A percentile compares a stretch with the other conserved stretches of the same genome.
phyloP scores from a whole-genome alignment of 2,113 vertebrate species.

The Notarius quadriscutis region DNA sequence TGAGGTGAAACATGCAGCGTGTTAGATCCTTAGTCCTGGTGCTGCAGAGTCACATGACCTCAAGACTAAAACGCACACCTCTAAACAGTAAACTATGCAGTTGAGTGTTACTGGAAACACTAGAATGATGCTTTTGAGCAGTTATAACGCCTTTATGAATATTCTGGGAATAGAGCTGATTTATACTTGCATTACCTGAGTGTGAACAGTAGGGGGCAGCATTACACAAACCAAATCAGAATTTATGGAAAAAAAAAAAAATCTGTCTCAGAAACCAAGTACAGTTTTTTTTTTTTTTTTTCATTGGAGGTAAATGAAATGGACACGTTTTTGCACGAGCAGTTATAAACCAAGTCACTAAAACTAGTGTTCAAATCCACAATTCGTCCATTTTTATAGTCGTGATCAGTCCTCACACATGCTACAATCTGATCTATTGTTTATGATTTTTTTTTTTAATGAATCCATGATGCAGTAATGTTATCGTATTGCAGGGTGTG shows the following conservation, averaged over 20 bases:
- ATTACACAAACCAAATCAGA: background rate
- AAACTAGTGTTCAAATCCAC: no score
- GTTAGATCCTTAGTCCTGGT: no score
- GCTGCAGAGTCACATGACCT: background rate
- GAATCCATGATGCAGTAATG: no score
- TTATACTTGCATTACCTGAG: background rate
- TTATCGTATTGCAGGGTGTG: no score
- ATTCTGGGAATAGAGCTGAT: background rate
- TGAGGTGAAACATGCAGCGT: slow-evolving; percentile 49
- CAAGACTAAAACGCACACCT: background rate
- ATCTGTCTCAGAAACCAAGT: background rate
- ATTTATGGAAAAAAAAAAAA: background rate
- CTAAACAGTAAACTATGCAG: background rate
- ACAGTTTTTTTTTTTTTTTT: no score
- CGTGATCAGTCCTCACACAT: no score
- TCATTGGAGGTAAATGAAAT: background rate
- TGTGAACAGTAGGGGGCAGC: background rate
- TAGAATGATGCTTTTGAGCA: background rate
- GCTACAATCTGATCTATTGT: no score
- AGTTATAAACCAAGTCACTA: no score
- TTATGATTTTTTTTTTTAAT: no score
- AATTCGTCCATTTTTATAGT: no score
- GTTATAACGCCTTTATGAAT: background rate
- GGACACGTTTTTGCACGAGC: background rate
- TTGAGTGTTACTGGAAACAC: background rate